Evolutionary conservation across 1,140 invertebrate species (phyloP), one percentile per base, ranked within the genome.

Genomic region (Heliconius himera): DNA sequence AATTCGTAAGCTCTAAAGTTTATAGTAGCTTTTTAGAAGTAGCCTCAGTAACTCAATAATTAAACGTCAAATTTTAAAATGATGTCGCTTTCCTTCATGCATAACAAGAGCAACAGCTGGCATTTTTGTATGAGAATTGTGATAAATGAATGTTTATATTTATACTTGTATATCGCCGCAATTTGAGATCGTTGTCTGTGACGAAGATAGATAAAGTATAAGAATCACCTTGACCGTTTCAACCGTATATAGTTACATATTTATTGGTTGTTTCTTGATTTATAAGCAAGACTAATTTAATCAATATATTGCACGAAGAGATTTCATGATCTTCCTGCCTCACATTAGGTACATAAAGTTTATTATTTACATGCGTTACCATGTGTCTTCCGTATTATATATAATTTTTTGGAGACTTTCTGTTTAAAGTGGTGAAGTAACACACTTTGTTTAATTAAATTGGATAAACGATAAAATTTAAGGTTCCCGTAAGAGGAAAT

Each of bases 171-270:
- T 22, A 66, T 66, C 8, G 26, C 60, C 26, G 60, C 60, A 66
- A 66, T 29, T 11, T 56, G 54, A 56, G 54, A 56, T 56, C 54
- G 54, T 22, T 56, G 20, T 56, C 54, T 56, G 54, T 66, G 60
- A 66, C 60, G 26, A 29, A 29, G 26, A 66, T 66, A 66, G 22
- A 66, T 66, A 66, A 26, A 66, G 60, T 29, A 66, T 66, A 26
- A 66, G 60, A 66, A 66, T 76, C 56, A 49, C 74, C 60, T 76
- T 70, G 60, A 76, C 74, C 56, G n/a, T 46, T 46, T 26, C 56
- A 36, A 60, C 73, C 46, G 29, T 75, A 66, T 49, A n/a, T 36
- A 66, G 74, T 33, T 70, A 22, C 56, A 70, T 33, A 70, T 70
- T 36, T 66, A 66, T 66, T 29, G 41, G 38, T 18, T 16, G 9